Conservation (phyloP, 2,113 vertebrate species). For the Onychostruthus taczanowskii region DNA sequence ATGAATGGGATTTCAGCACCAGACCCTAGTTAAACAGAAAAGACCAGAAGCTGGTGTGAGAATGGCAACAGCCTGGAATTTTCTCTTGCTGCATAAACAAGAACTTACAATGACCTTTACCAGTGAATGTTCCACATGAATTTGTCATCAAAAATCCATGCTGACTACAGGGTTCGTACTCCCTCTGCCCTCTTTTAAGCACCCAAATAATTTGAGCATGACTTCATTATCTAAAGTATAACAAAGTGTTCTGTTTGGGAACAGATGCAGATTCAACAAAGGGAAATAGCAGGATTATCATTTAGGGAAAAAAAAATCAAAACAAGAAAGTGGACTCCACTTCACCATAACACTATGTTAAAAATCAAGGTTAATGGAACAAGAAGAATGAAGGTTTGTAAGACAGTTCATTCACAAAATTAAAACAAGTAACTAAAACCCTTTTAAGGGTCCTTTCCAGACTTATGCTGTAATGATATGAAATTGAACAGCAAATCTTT, state of each 20-base stretch:
- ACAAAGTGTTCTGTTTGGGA: neutral
- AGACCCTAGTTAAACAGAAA: neutral
- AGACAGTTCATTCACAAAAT: neutral
- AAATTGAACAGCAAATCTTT: neutral
- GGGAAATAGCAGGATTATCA: neutral
- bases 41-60: neutral
- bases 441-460: neutral
- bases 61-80: neutral
- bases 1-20: neutral
- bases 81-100: neutral
- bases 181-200: neutral
- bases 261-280: neutral
- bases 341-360: neutral
- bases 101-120: neutral
- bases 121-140: neutral
- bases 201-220: too few relatives aligned
- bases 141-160: neutral
- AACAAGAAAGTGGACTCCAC: neutral
- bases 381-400: neutral
- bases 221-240: neutral
- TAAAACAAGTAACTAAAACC: neutral
- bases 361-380: neutral
- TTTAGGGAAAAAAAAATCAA: neutral
- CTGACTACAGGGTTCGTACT: neutral
- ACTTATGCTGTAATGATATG: neutral